phyloP scores from a whole-genome alignment of 2,888 invertebrate species.

The Megamerina dolium region DNA sequence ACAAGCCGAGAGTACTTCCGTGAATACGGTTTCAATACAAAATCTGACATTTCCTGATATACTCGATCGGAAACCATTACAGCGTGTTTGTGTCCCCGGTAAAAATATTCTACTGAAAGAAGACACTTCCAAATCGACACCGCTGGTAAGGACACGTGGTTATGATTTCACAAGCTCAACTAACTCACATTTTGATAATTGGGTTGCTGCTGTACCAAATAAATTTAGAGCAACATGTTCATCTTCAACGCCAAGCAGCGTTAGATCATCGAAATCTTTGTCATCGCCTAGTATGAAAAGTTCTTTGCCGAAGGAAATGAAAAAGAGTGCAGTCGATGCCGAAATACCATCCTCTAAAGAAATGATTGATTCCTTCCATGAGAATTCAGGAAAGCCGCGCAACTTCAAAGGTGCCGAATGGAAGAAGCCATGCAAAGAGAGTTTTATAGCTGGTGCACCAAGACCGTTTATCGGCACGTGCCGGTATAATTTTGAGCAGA shows the following conservation, averaged over 20 bases:
- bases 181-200: slow-evolving; percentile 28
- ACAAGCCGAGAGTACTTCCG: too few relatives aligned
- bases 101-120: slow-evolving; percentile 1
- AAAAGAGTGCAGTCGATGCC: too few relatives aligned
- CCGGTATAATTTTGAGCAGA: slow-evolving; percentile 26
- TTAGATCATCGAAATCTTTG: background rate
- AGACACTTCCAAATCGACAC: slow-evolving; percentile 6
- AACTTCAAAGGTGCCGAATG: slow-evolving; percentile 28
- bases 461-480: slow-evolving; percentile 34
- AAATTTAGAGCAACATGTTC: slow-evolving; percentile 21
- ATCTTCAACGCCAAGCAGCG: slow-evolving; percentile 13
- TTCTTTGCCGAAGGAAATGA: background rate
- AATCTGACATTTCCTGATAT: slow-evolving; percentile 30
- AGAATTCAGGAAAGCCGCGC: slow-evolving; percentile 21
- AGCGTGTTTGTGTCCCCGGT: slow-evolving; percentile 3
- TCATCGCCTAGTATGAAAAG: background rate
- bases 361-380: slow-evolving; percentile 28
- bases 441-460: slow-evolving; percentile 33
- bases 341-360: slow-evolving; percentile 25
- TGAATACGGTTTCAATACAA: slow-evolving; percentile 24
- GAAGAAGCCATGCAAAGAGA: slow-evolving; percentile 32
- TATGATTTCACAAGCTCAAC: slow-evolving; percentile 31
- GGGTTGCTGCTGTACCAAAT: slow-evolving; percentile 25
- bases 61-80: slow-evolving; percentile 12
- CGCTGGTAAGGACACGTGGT: slow-evolving; percentile 19